phyloP scores from a whole-genome alignment of 2,797 vertebrate species.

The Nothura maculosa region DNA sequence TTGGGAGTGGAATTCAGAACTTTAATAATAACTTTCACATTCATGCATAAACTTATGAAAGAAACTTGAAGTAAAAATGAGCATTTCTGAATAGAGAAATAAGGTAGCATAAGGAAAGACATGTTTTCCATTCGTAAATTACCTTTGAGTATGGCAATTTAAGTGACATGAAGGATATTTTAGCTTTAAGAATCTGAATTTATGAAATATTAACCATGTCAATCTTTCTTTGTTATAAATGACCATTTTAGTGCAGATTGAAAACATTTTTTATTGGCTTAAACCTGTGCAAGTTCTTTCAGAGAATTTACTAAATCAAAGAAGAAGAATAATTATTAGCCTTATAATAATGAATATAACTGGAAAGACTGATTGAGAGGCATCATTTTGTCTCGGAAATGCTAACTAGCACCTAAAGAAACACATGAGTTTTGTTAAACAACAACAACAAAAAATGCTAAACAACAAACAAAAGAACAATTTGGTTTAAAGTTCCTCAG shows the following conservation, averaged over 20 bases:
- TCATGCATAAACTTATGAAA: constrained; percentile 36
- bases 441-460: not conserved
- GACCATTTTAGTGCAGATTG: not conserved
- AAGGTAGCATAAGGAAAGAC: not conserved
- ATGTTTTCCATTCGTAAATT: not conserved
- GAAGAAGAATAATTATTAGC: not conserved
- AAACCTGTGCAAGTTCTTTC: not conserved
- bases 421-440: not conserved
- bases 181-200: not conserved
- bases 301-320: constrained; percentile 28
- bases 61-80: constrained; percentile 28
- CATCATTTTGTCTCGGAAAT: not conserved
- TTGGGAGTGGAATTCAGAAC: constrained; percentile 41
- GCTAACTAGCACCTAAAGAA: not conserved
- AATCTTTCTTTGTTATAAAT: not conserved
- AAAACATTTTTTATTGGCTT: constrained; percentile 28
- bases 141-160: constrained; percentile 2
- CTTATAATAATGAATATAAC: not conserved
- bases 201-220: not conserved
- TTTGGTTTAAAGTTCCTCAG: not conserved
- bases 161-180: constrained; percentile 18
- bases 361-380: not conserved
- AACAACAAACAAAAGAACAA: not conserved
- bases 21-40: constrained; percentile 51
- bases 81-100: constrained; percentile 36